Evolutionary conservation across 2,113 vertebrate species (phyloP).

Genomic region (Pomatostomus ruficeps): DNA sequence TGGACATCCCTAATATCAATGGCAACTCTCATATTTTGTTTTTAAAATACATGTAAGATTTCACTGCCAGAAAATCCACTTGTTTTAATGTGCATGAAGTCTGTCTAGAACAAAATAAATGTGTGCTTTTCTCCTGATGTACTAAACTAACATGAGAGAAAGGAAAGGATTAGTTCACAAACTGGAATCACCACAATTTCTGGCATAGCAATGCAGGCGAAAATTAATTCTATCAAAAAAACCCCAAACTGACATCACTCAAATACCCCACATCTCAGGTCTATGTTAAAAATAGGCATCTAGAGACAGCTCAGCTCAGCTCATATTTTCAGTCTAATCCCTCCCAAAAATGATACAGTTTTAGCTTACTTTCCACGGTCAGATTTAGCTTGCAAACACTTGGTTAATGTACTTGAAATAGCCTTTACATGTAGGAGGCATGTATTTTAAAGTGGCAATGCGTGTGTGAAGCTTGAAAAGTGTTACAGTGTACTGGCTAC

Average conservation of each 20-base stretch:
- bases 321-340: background rate
- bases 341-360: background rate
- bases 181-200: background rate
- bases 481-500: background rate
- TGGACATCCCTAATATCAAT: background rate
- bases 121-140: background rate
- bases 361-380: background rate
- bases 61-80: background rate
- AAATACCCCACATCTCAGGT: background rate
- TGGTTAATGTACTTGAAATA: background rate
- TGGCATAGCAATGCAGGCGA: background rate
- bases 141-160: background rate
- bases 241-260: fast-evolving
- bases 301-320: background rate
- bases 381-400: background rate
- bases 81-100: background rate
- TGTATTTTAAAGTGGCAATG: background rate
- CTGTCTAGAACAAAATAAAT: background rate
- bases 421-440: background rate
- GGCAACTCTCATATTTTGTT: background rate
- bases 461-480: background rate
- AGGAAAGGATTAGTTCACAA: background rate
- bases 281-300: background rate
- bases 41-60: background rate
- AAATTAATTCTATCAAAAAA: background rate